A percentile compares a stretch with the other conserved stretches of the same genome.
Conservation (phyloP, 2,113 vertebrate species). For the Danio rerio region DNA sequence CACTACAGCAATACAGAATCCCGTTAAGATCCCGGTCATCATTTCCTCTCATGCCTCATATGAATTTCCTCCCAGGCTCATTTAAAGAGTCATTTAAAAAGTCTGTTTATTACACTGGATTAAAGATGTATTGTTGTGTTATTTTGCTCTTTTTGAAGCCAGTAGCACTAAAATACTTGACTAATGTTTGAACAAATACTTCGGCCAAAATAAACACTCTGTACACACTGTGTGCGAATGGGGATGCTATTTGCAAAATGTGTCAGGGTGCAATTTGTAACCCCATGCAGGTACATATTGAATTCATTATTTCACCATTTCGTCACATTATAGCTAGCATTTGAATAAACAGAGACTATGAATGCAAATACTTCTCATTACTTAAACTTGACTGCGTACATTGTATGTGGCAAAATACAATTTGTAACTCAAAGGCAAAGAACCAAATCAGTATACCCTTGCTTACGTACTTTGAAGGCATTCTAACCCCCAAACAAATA, state of each 20-base stretch:
- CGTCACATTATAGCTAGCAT: background rate
- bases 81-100: slow-evolving; percentile 24
- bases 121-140: slow-evolving; percentile 18
- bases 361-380: background rate
- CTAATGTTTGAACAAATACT: background rate
- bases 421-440: background rate
- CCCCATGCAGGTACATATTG: background rate
- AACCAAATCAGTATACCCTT: too few relatives aligned
- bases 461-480: too few relatives aligned
- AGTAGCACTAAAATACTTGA: background rate
- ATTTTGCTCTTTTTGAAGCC: background rate
- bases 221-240: background rate
- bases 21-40: slow-evolving; percentile 1
- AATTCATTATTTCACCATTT: background rate
- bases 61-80: slow-evolving; percentile 11
- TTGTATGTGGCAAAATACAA: background rate
- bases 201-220: background rate
- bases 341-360: background rate
- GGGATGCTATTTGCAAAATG: background rate
- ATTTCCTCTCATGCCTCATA: slow-evolving; percentile 17
- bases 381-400: background rate
- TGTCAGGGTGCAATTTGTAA: background rate
- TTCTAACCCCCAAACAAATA: too few relatives aligned
- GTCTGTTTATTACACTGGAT: slow-evolving; percentile 16
- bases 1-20: slow-evolving; percentile 24